These are phyloP conservation scores for Archocentrus centrarchus DNA, from an alignment of 2,113 vertebrate genomes.

Conservation along the genomic window DNA sequence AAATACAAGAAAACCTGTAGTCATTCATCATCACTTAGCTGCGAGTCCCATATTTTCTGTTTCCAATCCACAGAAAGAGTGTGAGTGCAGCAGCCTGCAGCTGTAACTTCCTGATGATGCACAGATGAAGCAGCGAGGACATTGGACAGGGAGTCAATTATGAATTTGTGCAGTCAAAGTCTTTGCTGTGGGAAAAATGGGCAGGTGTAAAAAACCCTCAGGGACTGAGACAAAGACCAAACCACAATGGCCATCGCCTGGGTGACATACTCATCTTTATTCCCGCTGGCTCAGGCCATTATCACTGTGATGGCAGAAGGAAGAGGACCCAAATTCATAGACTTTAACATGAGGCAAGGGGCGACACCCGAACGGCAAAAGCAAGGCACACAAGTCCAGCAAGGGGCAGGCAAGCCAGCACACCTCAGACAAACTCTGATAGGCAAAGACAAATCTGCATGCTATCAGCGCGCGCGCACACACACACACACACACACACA, in stretches of 20 bases:
- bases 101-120: too few species aligned
- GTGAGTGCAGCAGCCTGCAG: background rate
- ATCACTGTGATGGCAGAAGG: background rate
- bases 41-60: background rate
- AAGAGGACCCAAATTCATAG: background rate
- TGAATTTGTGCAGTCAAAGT: background rate
- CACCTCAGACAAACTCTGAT: background rate
- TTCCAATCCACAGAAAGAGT: background rate
- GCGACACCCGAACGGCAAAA: background rate
- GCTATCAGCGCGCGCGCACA: background rate
- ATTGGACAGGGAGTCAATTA: background rate
- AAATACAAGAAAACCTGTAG: slow-evolving; percentile 7
- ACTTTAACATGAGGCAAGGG: rapidly evolving
- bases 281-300: background rate
- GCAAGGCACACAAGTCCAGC: background rate
- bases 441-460: background rate
- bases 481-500: rapidly evolving
- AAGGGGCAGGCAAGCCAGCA: background rate
- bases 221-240: background rate
- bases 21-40: background rate
- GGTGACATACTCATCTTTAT: background rate
- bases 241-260: background rate
- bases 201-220: background rate
- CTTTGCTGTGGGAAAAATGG: background rate
- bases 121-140: background rate